phyloP scores from a whole-genome alignment of 2,888 invertebrate species.

The Stenodera caucasica region DNA sequence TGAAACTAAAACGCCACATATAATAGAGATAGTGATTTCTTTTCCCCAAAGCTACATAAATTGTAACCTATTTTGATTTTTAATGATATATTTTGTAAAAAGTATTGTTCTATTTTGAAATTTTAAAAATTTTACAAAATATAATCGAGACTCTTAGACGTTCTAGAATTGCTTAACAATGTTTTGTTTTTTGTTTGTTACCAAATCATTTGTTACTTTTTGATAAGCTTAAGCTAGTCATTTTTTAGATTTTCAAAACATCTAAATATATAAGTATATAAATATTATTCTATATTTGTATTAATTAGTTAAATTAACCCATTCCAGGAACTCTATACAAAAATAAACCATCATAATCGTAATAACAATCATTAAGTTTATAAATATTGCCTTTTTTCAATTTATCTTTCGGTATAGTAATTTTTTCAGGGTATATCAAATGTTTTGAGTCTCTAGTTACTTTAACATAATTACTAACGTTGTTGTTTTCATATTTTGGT shows the following conservation, averaged over 20 bases:
- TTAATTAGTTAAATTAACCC: conserved; percentile 46
- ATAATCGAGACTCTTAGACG: conserved; percentile 7
- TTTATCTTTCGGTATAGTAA: conserved; percentile 70
- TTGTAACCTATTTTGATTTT: too few relatives aligned
- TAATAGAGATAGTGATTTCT: not conserved
- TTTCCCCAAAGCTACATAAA: not conserved
- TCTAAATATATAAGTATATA: conserved; percentile 38
- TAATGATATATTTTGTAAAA: not conserved
- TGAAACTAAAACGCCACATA: not conserved
- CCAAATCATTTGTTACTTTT: conserved; percentile 36
- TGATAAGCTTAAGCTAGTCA: conserved; percentile 47
- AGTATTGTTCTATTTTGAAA: not conserved
- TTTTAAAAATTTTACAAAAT: not conserved
- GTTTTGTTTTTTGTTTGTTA: conserved; percentile 17
- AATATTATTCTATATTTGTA: conserved; percentile 20
- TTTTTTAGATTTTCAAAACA: conserved; percentile 43
- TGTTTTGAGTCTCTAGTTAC: conserved; percentile 39
- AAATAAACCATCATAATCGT: conserved; percentile 78
- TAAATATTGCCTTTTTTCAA: conserved; percentile 68
- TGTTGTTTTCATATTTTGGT: conserved; percentile 31
- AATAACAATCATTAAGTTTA: conserved; percentile 77
- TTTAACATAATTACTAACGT: conserved; percentile 27
- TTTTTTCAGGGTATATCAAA: conserved; percentile 62
- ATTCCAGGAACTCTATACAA: conserved; percentile 78
- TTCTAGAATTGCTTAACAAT: conserved; percentile 23